A percentile compares a stretch with the other conserved stretches of the same genome.
phyloP scores from a whole-genome alignment of 1,140 invertebrate genomes.

The Nautilus pompilius region DNA sequence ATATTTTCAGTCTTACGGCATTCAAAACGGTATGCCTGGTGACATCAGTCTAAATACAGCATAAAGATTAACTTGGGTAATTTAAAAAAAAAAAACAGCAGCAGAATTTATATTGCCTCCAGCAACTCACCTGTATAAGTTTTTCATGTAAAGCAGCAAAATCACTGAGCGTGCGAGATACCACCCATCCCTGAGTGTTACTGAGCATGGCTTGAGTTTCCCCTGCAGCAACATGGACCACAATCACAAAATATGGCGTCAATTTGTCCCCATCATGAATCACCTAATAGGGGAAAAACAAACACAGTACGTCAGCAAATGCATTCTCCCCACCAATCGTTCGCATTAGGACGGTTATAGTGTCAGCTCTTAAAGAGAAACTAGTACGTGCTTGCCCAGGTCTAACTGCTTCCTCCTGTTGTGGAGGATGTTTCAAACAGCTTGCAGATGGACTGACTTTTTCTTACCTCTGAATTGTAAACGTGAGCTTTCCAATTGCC shows the following conservation, averaged over 20 bases:
- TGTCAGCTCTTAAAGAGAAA: too few relatives aligned
- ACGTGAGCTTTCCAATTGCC: constrained; percentile 80
- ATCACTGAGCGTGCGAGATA: constrained; percentile 75
- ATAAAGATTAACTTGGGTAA: too few relatives aligned
- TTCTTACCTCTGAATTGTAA: constrained; percentile 72
- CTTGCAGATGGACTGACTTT: too few relatives aligned
- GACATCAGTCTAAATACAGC: too few relatives aligned
- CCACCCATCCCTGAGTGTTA: constrained; percentile 66
- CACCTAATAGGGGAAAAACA: constrained; percentile 16
- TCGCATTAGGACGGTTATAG: too few relatives aligned
- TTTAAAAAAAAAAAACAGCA: constrained; percentile 3
- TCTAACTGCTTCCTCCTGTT: too few relatives aligned
- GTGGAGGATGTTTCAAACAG: too few relatives aligned
- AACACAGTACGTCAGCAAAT: too few relatives aligned
- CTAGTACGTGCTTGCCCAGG: too few relatives aligned
- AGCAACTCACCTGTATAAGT: constrained; percentile 60
- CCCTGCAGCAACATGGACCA: constrained; percentile 70
- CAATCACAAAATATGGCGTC: constrained; percentile 74
- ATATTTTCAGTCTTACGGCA: too few relatives aligned
- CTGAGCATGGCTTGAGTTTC: background rate
- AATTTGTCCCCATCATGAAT: constrained; percentile 65
- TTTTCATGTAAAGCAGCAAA: constrained; percentile 83
- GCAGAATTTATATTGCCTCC: background rate
- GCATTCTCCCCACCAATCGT: too few relatives aligned
- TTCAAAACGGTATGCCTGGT: too few relatives aligned